Base-by-base conservation (phyloP, 2,797 vertebrate genomes). In the Muscicapa striata region DNA sequence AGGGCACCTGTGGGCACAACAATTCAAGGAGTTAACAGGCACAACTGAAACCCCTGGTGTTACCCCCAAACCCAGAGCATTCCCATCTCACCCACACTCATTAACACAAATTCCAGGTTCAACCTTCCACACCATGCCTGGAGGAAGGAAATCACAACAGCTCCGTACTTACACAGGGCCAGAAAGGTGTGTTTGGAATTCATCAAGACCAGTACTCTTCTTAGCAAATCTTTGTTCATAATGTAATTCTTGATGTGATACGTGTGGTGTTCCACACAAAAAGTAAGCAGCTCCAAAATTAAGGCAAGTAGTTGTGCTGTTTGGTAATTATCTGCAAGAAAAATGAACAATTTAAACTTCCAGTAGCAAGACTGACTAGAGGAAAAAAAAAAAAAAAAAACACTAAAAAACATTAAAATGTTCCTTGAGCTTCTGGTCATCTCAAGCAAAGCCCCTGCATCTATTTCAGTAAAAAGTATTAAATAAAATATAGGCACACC, bases 211-310 rank as follows among this genome's bases (percentile, higher is more conserved):
- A 99, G 97, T 9, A 99, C 99, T 98, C 99, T 98, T 95, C 99
- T 98, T 92, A 99, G 98, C 95, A 99, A 98, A 96, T 99, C 99
- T 98, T 99, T 99, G 96, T 99, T 99, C 99, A 99, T 99, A 91
- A 99, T 99, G 97, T 99, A 99, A 93, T 99, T 99, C 98, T 99
- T 99, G 97, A 99, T 99, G 98, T 99, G 99, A 72, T 99, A 99
- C 1, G 99, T 99, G 96, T 99, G 99, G 94, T 99, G 99, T 94
- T 99, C 99, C 97, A 99, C 99, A 94, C 99, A 99, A 96, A 99
- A 99, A 17, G 99, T 99, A 66, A 99, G 98, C 87, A 99, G 98
- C 97, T 99, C 99, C 98, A 99, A 97, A 97, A 99, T 99, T 97
- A 99, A 98, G 57, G 99, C 99, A 96, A 99, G 98, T 69, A 99